Base-by-base conservation (phyloP, 2,797 vertebrate genomes). In the Chiloscyllium punctatum region DNA sequence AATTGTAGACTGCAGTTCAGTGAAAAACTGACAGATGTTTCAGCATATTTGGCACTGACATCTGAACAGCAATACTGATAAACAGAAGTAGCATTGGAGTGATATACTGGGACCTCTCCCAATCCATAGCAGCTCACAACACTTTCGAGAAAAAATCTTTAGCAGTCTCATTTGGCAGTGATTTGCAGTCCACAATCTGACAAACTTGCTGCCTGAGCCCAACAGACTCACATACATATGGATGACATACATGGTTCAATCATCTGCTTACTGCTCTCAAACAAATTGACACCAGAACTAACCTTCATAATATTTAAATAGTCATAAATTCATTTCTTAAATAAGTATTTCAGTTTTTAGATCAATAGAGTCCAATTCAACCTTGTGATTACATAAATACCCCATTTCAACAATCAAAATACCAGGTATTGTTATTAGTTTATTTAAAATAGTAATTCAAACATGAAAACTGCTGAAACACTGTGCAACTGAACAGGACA, bases 21-120 rank as follows among this genome's bases (percentile, higher is more conserved):
- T 77, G 94, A 95, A 95, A 95, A 95, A 95, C 94, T 95, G 94
- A 95, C 94, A 95, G 94, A 95, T 95, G 94, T 95, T 95, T 95
- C 94, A 95, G 94, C 16, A 77, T 77, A 77, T 95, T 95, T 95
- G 94, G 94, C 94, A 95, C 71, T 77, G 72, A 95, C 94, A 95
- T 95, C 94, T 74, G 94, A 95, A 95, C 94, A 95, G 94, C 94
- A 74, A 95, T 95, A 95, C 94, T 95, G 48, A 95, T 95, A 95
- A 95, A 95, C 94, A 95, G 94, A 95, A 95, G 94, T 95, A 95
- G 94, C 94, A 95, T 23, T 77, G 69, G 94, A 95, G 94, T 95
- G 94, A 95, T 95, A 95, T 95, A 95, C 48, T 95, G 94, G 94
- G 94, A 95, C 94, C 94, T 95, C 71, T 95, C 94, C 94, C 94